These are phyloP conservation scores for Rhagophthalmus giganteus DNA, from an alignment of 2,888 invertebrate genomes.

Conservation along the genomic window DNA sequence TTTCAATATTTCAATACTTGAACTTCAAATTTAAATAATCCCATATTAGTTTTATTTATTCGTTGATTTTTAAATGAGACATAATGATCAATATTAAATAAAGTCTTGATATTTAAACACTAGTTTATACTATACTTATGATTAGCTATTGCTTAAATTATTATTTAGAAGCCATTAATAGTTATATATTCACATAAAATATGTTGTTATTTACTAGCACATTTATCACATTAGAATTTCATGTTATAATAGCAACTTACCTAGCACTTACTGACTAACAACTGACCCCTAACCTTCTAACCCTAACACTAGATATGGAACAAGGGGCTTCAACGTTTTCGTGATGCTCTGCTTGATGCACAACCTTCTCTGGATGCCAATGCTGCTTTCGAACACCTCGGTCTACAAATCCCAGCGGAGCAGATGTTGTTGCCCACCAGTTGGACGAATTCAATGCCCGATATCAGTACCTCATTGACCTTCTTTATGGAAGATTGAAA, in stretches of 20 bases:
- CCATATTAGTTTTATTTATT: too few relatives aligned
- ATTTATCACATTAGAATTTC: slow-evolving; percentile 14
- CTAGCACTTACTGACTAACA: slow-evolving; percentile 55
- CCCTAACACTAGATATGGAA: slow-evolving; percentile 76
- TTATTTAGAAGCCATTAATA: too few relatives aligned
- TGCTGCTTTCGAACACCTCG: slow-evolving; percentile 49
- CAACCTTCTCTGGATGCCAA: slow-evolving; percentile 76
- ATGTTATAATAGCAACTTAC: slow-evolving; percentile 32
- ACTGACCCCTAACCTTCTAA: slow-evolving; percentile 62
- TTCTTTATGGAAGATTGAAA: slow-evolving; percentile 69
- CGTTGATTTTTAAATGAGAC: too few relatives aligned
- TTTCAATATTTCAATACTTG: too few relatives aligned
- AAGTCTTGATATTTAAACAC: too few relatives aligned
- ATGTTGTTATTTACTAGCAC: slow-evolving; percentile 13
- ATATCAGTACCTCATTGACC: slow-evolving; percentile 72
- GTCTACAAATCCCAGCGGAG: slow-evolving; percentile 57
- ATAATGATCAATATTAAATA: too few relatives aligned
- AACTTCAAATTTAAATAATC: too few relatives aligned
- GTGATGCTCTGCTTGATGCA: slow-evolving; percentile 79
- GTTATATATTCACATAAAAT: neutral
- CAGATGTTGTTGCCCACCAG: slow-evolving; percentile 76
- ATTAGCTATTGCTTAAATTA: too few relatives aligned
- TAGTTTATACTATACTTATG: too few relatives aligned
- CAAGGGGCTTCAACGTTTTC: slow-evolving; percentile 81
- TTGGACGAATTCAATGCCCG: slow-evolving; percentile 80